Conservation (phyloP, 2,113 vertebrate genomes). For the Gallinago media region DNA sequence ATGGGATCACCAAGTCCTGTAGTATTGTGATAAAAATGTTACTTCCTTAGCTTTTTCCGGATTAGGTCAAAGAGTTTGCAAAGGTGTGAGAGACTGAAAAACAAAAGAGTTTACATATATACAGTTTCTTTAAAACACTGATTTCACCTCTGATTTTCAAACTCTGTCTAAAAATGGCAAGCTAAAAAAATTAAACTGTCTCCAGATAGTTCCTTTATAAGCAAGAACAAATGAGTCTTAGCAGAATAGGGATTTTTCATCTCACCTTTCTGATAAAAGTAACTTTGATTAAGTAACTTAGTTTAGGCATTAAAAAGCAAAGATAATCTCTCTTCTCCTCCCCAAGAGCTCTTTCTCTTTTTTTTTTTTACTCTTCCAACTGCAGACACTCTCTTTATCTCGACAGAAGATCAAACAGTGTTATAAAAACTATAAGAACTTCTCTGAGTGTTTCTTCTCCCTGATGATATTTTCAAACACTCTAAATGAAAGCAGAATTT, state of each 20-base stretch:
- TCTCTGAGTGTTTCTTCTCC: neutral
- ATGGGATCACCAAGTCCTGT: neutral
- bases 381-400: neutral
- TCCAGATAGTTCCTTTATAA: neutral
- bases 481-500: neutral
- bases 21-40: neutral
- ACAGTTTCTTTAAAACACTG: neutral
- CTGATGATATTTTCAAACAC: neutral
- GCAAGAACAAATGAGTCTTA: neutral
- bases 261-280: neutral
- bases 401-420: neutral
- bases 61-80: neutral
- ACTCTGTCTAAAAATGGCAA: neutral
- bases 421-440: neutral
- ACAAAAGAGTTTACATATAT: neutral
- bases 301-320: neutral
- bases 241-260: neutral
- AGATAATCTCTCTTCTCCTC: neutral
- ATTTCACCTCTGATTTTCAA: neutral
- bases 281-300: neutral
- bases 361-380: neutral
- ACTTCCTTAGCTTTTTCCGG: neutral
- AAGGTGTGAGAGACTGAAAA: neutral
- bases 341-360: neutral
- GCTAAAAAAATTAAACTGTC: neutral